Evolutionary conservation across 2,797 vertebrate genomes (phyloP).

Genomic region (Acipenser transmontanus): DNA sequence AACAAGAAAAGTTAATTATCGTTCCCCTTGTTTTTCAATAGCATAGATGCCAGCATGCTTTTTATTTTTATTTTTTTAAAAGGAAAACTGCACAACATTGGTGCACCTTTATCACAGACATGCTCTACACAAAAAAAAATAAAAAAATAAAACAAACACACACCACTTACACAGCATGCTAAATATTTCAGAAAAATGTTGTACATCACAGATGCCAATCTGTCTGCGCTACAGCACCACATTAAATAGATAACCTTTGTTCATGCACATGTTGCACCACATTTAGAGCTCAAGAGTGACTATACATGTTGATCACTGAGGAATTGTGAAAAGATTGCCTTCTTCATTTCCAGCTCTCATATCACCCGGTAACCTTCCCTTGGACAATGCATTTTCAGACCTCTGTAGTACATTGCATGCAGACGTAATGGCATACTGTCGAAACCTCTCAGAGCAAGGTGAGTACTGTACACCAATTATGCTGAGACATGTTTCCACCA

Average conservation of each 20-base stretch:
- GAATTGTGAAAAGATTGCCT: slow-evolving; percentile 35
- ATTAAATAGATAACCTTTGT: slow-evolving; percentile 27
- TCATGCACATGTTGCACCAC: slow-evolving; percentile 37
- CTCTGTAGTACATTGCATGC: slow-evolving; percentile 34
- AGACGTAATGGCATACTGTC: slow-evolving; percentile 31
- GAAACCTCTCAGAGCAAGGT: slow-evolving; percentile 24
- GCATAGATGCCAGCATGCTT: no score
- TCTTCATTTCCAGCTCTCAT: slow-evolving; percentile 13
- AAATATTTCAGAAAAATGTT: slow-evolving; percentile 29
- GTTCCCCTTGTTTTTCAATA: no score
- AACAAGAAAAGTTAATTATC: no score
- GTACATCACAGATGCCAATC: slow-evolving; percentile 35
- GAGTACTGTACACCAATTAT: slow-evolving; percentile 29
- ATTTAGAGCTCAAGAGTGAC: slow-evolving; percentile 23
- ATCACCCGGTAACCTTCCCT: slow-evolving; percentile 11
- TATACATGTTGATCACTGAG: slow-evolving; percentile 30
- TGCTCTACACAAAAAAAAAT: no score
- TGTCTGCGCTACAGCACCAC: slow-evolving; percentile 27
- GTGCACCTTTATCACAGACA: no score
- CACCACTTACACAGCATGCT: slow-evolving; percentile 34
- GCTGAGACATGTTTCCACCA: slow-evolving; percentile 28
- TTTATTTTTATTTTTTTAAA: no score
- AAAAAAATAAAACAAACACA: slow-evolving; percentile 5
- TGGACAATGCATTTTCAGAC: slow-evolving; percentile 34
- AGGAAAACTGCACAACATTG: not conserved